Evolutionary conservation across 2,888 invertebrate species (phyloP).

Genomic region (Yponomeuta sedellus): DNA sequence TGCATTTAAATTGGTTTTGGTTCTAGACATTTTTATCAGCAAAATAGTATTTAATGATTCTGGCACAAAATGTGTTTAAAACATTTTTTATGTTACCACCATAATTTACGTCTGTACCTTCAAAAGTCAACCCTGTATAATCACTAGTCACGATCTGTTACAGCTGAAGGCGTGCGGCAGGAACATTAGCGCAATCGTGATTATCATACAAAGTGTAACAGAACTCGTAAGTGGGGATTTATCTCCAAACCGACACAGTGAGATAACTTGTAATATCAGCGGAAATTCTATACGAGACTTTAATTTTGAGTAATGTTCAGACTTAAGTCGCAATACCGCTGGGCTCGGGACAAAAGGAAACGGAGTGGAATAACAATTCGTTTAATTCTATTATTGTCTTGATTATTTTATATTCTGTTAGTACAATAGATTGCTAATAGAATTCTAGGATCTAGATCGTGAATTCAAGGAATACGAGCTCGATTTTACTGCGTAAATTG

Average conservation of each 20-base stretch:
- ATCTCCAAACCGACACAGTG: conserved; percentile 10
- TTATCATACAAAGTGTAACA: neutral
- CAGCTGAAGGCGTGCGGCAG: neutral
- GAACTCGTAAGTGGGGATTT: conserved; percentile 2
- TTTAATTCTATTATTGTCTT: too few species aligned
- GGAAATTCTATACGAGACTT: conserved; percentile 20
- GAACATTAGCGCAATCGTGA: neutral
- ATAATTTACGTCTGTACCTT: too few species aligned
- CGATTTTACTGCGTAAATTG: too few species aligned
- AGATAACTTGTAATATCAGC: conserved; percentile 9
- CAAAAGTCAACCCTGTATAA: neutral
- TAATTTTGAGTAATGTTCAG: conserved; percentile 28
- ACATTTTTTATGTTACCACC: too few species aligned
- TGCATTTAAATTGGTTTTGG: too few species aligned
- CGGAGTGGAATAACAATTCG: conserved; percentile 15
- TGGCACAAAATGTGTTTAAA: too few species aligned
- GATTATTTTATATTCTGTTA: too few species aligned
- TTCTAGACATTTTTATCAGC: too few species aligned
- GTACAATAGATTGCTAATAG: too few species aligned
- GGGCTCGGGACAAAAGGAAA: conserved; percentile 20
- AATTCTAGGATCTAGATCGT: too few species aligned
- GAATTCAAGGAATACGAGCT: too few species aligned
- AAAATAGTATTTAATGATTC: too few species aligned
- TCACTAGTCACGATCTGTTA: neutral
- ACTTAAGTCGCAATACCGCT: conserved; percentile 22